These are phyloP conservation scores for Matsumurasca onukii DNA, from an alignment of 1,140 invertebrate genomes.

Conservation along the genomic window DNA sequence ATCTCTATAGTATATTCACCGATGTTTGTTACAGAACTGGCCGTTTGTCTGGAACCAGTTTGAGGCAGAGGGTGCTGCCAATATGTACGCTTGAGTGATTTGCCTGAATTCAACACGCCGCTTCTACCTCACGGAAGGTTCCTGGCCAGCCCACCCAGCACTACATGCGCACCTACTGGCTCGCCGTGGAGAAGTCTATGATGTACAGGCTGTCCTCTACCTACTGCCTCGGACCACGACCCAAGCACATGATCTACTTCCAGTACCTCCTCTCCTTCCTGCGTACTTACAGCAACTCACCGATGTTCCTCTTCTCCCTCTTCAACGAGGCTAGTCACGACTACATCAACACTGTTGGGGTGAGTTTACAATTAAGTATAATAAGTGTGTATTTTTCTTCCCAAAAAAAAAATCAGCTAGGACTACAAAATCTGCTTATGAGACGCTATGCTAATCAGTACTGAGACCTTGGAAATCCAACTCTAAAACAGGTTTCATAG, in stretches of 20 bases:
- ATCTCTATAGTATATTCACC: too few relatives aligned
- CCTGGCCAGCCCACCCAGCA: conserved; percentile 51
- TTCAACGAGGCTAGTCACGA: conserved; percentile 57
- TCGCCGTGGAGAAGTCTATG: conserved; percentile 42
- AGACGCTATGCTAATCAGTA: too few relatives aligned
- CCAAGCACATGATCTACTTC: conserved; percentile 54
- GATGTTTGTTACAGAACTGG: conserved; percentile 46
- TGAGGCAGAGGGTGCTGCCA: conserved; percentile 45
- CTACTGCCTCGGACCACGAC: conserved; percentile 52
- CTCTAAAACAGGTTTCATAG: too few relatives aligned
- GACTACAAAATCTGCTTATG: too few relatives aligned
- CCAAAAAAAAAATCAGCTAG: too few relatives aligned
- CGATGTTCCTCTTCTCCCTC: conserved; percentile 48
- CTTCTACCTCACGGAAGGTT: conserved; percentile 50
- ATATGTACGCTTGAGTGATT: conserved; percentile 51
- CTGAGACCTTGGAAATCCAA: too few relatives aligned
- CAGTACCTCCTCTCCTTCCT: conserved; percentile 56
- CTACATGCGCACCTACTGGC: conserved; percentile 50
- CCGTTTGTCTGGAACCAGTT: conserved; percentile 49
- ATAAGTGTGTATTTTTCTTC: too few relatives aligned
- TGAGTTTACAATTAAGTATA: too few relatives aligned
- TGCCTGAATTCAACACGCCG: conserved; percentile 48
- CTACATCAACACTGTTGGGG: conserved; percentile 51
- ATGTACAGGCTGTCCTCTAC: conserved; percentile 38
- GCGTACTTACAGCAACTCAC: conserved; percentile 38